A percentile compares a stretch with the other conserved stretches of the same genome.
Evolutionary conservation across 2,888 invertebrate species (phyloP).

Genomic region (Tenthredo mesomela): DNA sequence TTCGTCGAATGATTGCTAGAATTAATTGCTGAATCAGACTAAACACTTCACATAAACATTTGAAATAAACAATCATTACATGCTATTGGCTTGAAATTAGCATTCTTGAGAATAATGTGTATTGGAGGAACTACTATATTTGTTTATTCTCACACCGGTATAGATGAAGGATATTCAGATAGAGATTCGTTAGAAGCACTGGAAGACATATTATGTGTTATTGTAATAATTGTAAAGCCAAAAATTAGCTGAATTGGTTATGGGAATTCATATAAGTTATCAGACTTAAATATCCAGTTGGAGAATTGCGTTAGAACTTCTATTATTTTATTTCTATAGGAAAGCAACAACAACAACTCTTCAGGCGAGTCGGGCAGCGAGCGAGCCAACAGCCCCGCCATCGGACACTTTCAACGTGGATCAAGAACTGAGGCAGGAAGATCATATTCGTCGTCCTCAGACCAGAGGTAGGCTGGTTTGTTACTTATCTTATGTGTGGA

Average conservation of each 20-base stretch:
- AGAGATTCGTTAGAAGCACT: not conserved
- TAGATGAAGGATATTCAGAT: slow-evolving; percentile 11
- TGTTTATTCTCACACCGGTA: slow-evolving; percentile 13
- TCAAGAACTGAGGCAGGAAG: slow-evolving; percentile 67
- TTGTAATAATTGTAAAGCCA: slow-evolving; percentile 26
- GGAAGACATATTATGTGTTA: not conserved
- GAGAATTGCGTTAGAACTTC: slow-evolving; percentile 45
- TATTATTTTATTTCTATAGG: slow-evolving; percentile 69
- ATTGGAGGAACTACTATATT: not conserved
- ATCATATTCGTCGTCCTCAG: slow-evolving; percentile 67
- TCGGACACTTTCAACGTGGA: slow-evolving; percentile 57
- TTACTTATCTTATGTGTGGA: slow-evolving; percentile 46
- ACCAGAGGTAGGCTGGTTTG: slow-evolving; percentile 77
- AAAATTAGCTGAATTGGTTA: slow-evolving; percentile 40
- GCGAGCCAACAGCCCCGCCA: slow-evolving; percentile 66
- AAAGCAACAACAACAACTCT: slow-evolving; percentile 76
- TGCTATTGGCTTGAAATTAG: slow-evolving; percentile 13
- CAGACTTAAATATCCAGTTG: slow-evolving; percentile 31
- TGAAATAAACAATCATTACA: not conserved
- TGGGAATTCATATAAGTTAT: slow-evolving; percentile 40
- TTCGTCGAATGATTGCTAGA: not conserved
- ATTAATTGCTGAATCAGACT: not conserved
- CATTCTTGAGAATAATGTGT: not conserved
- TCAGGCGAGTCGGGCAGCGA: slow-evolving; percentile 72
- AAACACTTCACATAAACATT: not conserved